Evolutionary conservation across 2,888 invertebrate species (phyloP).

Genomic region (Phalera bucephala): DNA sequence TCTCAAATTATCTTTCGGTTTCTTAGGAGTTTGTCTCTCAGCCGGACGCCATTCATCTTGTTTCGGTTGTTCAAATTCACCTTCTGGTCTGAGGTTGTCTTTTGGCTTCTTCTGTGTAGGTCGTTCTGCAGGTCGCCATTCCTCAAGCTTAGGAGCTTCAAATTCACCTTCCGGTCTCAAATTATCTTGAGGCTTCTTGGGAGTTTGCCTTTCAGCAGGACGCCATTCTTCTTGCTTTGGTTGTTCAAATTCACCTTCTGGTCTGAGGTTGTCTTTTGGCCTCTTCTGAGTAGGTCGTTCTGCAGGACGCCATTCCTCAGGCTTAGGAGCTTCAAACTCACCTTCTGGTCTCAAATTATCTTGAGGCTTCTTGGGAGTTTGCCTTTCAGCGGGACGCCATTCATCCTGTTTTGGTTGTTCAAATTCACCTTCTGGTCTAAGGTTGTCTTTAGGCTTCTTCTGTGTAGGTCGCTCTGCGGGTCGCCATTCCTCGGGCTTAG

Average conservation of each 20-base stretch:
- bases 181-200: constrained; percentile 76
- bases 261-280: constrained; percentile 74
- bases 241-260: constrained; percentile 54
- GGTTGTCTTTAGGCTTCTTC: background rate
- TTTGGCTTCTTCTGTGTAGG: constrained; percentile 44
- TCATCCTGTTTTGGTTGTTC: constrained; percentile 29
- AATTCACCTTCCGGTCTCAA: constrained; percentile 82
- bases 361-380: background rate
- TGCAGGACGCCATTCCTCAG: constrained; percentile 58
- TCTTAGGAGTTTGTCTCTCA: constrained; percentile 58
- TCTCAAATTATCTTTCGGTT: constrained; percentile 81
- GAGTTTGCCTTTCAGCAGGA: constrained; percentile 63
- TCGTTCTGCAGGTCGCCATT: constrained; percentile 41
- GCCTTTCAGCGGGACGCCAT: background rate
- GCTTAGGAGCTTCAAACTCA: constrained; percentile 73
- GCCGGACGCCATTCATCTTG: constrained; percentile 57
- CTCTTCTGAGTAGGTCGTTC: constrained; percentile 56
- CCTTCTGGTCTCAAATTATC: constrained; percentile 16
- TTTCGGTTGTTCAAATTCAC: constrained; percentile 72
- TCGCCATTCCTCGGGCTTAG: constrained; percentile 55
- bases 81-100: constrained; percentile 81
- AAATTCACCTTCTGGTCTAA: constrained; percentile 78
- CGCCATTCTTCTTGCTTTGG: constrained; percentile 61
- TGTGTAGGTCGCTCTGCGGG: constrained; percentile 46
- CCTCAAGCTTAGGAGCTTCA: constrained; percentile 60